These are phyloP conservation scores for Gymnoscopelus braueri DNA, from an alignment of 2,797 vertebrate species.

Conservation along the genomic window DNA sequence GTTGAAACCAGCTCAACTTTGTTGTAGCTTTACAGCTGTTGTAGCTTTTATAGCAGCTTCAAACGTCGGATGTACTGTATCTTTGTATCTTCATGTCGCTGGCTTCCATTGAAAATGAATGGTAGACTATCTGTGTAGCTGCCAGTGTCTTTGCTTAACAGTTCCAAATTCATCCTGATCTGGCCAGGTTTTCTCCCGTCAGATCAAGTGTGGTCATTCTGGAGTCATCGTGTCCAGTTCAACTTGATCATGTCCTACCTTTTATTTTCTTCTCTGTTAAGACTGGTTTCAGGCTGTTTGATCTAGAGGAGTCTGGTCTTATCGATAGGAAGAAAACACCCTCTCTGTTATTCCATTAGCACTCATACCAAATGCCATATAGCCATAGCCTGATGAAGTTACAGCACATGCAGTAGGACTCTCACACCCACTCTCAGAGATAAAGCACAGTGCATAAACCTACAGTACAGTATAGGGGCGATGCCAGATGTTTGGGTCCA, in stretches of 20 bases:
- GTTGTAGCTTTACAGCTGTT: too few relatives aligned
- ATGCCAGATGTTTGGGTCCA: too few relatives aligned
- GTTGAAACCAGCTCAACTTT: too few relatives aligned
- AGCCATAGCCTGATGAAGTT: slow-evolving; percentile 57
- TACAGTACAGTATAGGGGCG: not conserved
- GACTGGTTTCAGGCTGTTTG: slow-evolving; percentile 7
- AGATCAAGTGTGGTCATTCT: too few relatives aligned
- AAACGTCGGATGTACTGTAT: too few relatives aligned
- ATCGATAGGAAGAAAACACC: slow-evolving; percentile 35
- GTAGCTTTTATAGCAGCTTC: too few relatives aligned
- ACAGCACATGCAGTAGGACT: slow-evolving; percentile 42
- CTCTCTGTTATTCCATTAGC: slow-evolving; percentile 57
- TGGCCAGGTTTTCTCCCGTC: too few relatives aligned
- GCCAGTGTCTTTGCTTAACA: too few relatives aligned
- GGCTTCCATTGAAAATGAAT: too few relatives aligned
- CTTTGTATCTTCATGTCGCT: too few relatives aligned
- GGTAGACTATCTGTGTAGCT: too few relatives aligned
- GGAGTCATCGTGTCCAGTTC: not conserved
- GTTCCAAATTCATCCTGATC: too few relatives aligned
- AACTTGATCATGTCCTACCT: not conserved
- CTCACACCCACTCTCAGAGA: slow-evolving; percentile 34
- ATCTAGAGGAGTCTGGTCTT: slow-evolving; percentile 25
- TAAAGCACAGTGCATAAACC: not conserved
- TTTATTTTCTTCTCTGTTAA: not conserved
- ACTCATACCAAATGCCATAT: slow-evolving; percentile 48